A percentile compares a stretch with the other conserved stretches of the same genome.
Conservation (phyloP, 2,113 vertebrate species). For the Elgaria multicarinata region DNA sequence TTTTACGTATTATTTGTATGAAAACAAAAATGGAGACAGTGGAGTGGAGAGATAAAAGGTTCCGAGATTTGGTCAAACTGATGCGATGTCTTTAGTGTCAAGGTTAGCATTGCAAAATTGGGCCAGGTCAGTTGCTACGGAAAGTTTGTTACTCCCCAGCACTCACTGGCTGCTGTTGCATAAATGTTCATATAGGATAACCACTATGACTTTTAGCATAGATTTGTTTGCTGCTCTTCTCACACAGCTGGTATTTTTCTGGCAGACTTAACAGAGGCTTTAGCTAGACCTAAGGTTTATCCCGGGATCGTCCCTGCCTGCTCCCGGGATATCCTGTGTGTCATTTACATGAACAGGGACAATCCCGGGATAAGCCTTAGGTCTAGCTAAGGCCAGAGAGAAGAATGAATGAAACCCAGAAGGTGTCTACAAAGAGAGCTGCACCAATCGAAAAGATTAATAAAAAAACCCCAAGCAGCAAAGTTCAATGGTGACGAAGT, state of each 20-base stretch:
- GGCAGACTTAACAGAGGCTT: neutral
- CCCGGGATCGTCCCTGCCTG: too few relatives aligned
- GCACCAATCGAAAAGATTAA: too few relatives aligned
- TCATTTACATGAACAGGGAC: too few relatives aligned
- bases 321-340: too few relatives aligned
- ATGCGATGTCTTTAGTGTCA: neutral
- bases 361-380: too few relatives aligned
- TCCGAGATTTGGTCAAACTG: neutral
- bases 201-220: constrained; percentile 9
- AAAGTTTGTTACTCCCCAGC: neutral
- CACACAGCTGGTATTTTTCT: neutral
- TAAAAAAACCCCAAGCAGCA: neutral
- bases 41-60: neutral
- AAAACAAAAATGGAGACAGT: neutral
- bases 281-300: too few relatives aligned
- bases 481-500: neutral
- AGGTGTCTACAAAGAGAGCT: neutral
- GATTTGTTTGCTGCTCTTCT: neutral
- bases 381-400: too few relatives aligned
- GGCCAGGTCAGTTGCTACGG: neutral
- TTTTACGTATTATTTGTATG: neutral
- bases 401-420: neutral
- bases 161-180: neutral
- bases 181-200: neutral
- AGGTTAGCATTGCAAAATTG: constrained; percentile 5